Base-by-base conservation (phyloP, 2,888 invertebrate genomes). In the Sarcophaga caerulescens region DNA sequence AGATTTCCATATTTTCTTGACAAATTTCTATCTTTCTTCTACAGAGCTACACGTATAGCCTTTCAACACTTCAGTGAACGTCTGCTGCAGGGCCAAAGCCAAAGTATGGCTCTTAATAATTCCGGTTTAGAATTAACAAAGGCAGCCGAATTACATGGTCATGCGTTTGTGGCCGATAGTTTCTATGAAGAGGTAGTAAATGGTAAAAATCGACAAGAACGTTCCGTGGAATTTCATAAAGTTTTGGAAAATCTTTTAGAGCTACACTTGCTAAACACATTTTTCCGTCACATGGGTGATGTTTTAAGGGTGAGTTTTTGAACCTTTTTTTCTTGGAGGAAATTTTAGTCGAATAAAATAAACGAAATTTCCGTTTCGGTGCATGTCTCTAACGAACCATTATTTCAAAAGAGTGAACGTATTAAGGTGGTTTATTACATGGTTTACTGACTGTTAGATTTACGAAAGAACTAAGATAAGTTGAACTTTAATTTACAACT, bases 71-170 rank as follows among this genome's bases (percentile, higher is more conserved):
- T 97, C 88, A 95, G 96, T 84, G 94, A 94, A 71, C 94, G 96
- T 21, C 94, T 95, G 77, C 94, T 94, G 77, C 93, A 92, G 60
- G 60, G 97, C 10, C 89, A 94, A 47, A 87, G 94, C 0, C 94
- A 95, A 60, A 96, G 97, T 89, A 96, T 96, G 90, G 98, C 98
- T 1, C 96, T 97, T 96, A 98, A 98, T 92, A 94, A 95, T 91
- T 96, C 96, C 0, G 97, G 97, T 0, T 96, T 98, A 59, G 96
- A 97, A 90, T 94, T 98, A 35, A 94, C 95, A 0, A 94, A 95
- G 79, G 97, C 97, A 4, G 97, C 98, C 0, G 96, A 97, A 95
- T 95, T 97, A 1, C 98, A 98, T 91, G 97, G 97, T 89, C 95
- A 97, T 82, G 95, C 95, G 44, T 96, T 97, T 91, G 93, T 98